Evolutionary conservation across 2,113 vertebrate genomes (phyloP).

Genomic region (Bucco capensis): DNA sequence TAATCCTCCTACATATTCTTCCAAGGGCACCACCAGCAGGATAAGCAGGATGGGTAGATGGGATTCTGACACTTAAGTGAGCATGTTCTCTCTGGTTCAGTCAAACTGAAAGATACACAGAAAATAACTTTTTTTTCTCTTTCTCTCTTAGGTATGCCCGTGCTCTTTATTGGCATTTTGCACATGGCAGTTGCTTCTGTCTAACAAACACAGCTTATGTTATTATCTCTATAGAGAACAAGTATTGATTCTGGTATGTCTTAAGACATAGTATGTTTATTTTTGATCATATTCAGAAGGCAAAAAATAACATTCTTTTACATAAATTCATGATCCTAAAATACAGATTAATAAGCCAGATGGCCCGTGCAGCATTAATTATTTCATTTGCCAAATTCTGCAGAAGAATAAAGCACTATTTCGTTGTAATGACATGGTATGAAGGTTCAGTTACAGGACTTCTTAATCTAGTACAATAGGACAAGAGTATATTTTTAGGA

Average conservation of each 20-base stretch:
- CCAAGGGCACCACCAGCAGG: neutral
- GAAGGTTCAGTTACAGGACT: neutral
- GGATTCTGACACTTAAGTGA: neutral
- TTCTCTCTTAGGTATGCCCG: neutral
- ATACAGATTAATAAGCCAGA: neutral
- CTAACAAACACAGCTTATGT: neutral
- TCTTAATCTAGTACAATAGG: neutral
- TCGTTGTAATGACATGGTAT: neutral
- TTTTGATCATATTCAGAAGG: neutral
- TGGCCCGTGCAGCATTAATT: neutral
- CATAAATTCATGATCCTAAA: neutral
- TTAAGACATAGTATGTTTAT: neutral
- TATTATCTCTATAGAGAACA: neutral
- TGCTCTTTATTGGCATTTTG: neutral
- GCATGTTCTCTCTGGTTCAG: neutral
- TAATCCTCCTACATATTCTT: conserved; percentile 25
- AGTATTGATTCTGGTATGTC: neutral
- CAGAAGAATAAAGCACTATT: neutral
- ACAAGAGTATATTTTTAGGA: neutral
- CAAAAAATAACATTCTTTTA: neutral
- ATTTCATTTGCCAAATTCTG: neutral
- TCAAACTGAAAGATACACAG: neutral
- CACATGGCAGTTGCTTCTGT: neutral
- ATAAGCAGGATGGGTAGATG: neutral
- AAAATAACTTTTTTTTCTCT: neutral